A percentile compares a stretch with the other conserved stretches of the same genome.
Evolutionary conservation across 2,888 invertebrate species (phyloP).

Genomic region (Apoda limacodes): DNA sequence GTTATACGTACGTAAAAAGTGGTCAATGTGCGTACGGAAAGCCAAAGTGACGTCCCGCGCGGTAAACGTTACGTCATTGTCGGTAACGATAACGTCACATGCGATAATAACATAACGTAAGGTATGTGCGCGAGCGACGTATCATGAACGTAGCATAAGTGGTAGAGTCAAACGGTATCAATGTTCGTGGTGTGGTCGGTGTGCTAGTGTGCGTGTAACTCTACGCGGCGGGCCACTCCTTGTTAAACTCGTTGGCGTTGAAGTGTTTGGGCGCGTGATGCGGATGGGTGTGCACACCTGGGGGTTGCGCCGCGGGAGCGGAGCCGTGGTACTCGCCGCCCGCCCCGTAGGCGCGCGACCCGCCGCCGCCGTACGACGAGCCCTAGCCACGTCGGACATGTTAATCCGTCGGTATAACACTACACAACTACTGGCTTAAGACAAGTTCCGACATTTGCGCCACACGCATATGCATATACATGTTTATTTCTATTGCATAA

Average conservation of each 20-base stretch:
- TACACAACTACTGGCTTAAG: no score
- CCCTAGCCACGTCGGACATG: constrained; percentile 47
- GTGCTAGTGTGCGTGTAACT: constrained; percentile 65
- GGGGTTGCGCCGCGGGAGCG: constrained; percentile 51
- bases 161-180: no score
- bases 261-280: constrained; percentile 70
- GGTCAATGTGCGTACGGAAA: no score
- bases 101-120: constrained; percentile 18
- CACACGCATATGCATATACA: constrained; percentile 18
- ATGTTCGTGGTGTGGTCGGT: no score
- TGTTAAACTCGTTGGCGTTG: constrained; percentile 63
- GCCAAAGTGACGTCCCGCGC: no score
- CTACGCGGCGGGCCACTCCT: constrained; percentile 70
- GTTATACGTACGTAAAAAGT: no score
- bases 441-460: constrained; percentile 20
- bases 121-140: constrained; percentile 3
- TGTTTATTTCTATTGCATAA: no score
- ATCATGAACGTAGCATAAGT: constrained; percentile 7
- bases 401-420: no score
- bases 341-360: constrained; percentile 49
- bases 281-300: constrained; percentile 64
- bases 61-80: no score
- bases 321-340: constrained; percentile 56
- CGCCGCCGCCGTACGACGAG: constrained; percentile 65
- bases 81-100: constrained; percentile 26